These are phyloP conservation scores for Macrostomum cliftonense DNA, from an alignment of 2,888 invertebrate species.

Conservation along the genomic window DNA sequence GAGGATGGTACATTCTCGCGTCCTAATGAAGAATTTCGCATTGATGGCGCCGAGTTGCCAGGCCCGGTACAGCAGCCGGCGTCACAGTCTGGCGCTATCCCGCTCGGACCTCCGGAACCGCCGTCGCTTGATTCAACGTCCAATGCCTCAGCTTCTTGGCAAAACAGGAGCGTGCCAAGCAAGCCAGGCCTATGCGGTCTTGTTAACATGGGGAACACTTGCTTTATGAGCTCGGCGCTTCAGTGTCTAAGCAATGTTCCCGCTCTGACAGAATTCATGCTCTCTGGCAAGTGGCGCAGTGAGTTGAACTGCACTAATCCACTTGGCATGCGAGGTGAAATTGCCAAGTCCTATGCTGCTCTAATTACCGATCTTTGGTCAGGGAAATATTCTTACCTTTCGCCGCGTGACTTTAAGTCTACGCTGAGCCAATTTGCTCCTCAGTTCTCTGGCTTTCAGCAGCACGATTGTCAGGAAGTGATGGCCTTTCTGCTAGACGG, in stretches of 20 bases:
- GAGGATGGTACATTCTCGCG: no score
- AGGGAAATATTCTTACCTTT: conserved; percentile 18
- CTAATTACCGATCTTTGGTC: conserved; percentile 14
- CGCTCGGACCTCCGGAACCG: no score
- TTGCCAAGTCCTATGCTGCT: conserved; percentile 13
- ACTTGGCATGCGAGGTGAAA: conserved; percentile 26
- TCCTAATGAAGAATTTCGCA: no score
- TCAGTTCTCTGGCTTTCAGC: conserved; percentile 14
- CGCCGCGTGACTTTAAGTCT: conserved; percentile 34
- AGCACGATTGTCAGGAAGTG: conserved; percentile 14
- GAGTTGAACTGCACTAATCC: conserved; percentile 9
- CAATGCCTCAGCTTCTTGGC: no score
- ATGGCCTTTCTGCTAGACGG: conserved; percentile 14
- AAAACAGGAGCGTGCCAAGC: neutral
- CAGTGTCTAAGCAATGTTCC: conserved; percentile 46
- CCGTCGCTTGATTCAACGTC: no score
- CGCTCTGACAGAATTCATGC: conserved; percentile 16
- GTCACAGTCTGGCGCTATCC: no score
- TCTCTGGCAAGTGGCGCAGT: neutral
- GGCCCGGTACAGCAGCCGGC: no score
- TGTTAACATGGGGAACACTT: conserved; percentile 15
- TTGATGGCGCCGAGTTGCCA: no score
- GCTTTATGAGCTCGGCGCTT: conserved; percentile 14
- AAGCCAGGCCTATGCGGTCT: conserved; percentile 17
- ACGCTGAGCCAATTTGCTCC: conserved; percentile 27